Evolutionary conservation across 2,113 vertebrate species (phyloP), one percentile per base, ranked within the genome.

Genomic region (Pogonocichla stellata): DNA sequence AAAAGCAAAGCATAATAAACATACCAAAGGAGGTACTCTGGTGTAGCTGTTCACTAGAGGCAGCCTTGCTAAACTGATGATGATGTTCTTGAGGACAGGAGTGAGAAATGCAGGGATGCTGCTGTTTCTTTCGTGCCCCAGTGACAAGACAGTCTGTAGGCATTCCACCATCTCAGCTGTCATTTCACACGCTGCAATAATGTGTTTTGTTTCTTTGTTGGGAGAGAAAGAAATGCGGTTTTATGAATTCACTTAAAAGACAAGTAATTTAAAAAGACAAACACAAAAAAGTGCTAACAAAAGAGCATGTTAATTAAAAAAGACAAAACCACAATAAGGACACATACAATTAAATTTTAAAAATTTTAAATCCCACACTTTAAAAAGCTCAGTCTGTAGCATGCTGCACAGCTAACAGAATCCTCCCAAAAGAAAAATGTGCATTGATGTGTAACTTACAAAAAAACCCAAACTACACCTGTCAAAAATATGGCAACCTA

Each of bases 1-100:
- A 11, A 74, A 69, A 61, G 40, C 20, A 62, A 91, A 67, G 25
- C 14, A 36, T 6, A 22, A 67, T 19, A 12, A 67, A 97, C 98
- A 98, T 97, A 99, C 99, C 98, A 99, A 97, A 7, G 99, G 99
- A 75, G 99, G 99, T 5, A 99, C 98, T 62, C 99, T 96, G 3
- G 99, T 99, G 92, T 99, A 99, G 97, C 99, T 99, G 98, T 99
- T 99, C 94, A 99, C 99, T 15, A 99, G 96, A 25, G 99, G 99
- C 45, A 99, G 96, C 56, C 99, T 98, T 70, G 99, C 99, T 92
- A 99, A 97, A 96, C 99, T 99, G 97, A 99, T 96, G 82, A 99
- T 96, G 73, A 99, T 98, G 90, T 99, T 99, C 93, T 98, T 98
- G 28, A 99, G 97, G 17, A 98, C 98, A 1, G 99, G 97, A 2